Percentiles rank a stretch among this genome's conserved stretches.
Evolutionary conservation across 2,113 vertebrate genomes (phyloP).

Genomic region (Poeciliopsis turrubarensis): DNA sequence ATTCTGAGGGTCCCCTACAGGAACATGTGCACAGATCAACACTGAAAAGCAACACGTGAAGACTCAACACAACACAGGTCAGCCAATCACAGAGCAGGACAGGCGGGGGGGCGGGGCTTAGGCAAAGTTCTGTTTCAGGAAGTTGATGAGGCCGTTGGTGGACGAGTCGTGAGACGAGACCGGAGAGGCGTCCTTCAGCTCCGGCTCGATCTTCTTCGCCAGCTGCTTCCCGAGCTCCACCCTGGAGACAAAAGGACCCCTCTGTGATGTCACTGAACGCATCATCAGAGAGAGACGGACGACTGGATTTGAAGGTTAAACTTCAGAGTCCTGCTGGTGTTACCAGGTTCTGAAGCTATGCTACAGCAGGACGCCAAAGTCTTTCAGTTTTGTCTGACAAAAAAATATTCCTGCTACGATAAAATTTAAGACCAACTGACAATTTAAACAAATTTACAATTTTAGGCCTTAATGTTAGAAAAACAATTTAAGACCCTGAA

Average conservation of each 20-base stretch:
- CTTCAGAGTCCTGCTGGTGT: too few relatives aligned
- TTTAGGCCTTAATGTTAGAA: too few relatives aligned
- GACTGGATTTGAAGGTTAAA: too few relatives aligned
- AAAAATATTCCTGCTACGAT: too few relatives aligned
- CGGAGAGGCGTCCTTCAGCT: slow-evolving; percentile 81
- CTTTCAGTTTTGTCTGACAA: not conserved
- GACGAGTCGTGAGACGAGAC: slow-evolving; percentile 93
- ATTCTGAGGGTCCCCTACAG: slow-evolving; percentile 31
- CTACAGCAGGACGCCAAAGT: not conserved
- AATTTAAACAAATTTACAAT: too few relatives aligned
- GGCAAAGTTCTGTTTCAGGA: slow-evolving; percentile 91
- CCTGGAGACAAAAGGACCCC: slow-evolving; percentile 62
- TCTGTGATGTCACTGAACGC: not conserved
- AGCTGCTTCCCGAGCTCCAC: slow-evolving; percentile 97
- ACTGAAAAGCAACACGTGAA: slow-evolving; percentile 1
- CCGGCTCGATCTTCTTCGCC: slow-evolving; percentile 96
- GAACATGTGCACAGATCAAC: slow-evolving; percentile 22
- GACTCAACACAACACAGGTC: slow-evolving; percentile 8
- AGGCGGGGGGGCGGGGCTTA: slow-evolving; percentile 46
- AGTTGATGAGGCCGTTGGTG: slow-evolving; percentile 94
- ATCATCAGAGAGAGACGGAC: not conserved
- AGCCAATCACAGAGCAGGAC: slow-evolving; percentile 32
- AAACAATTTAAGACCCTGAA: too few relatives aligned
- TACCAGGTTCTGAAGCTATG: too few relatives aligned
- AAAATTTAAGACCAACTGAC: too few relatives aligned